A percentile compares a stretch with the other conserved stretches of the same genome.
phyloP scores from a whole-genome alignment of 2,797 vertebrate species.

The Hyperoplus immaculatus region DNA sequence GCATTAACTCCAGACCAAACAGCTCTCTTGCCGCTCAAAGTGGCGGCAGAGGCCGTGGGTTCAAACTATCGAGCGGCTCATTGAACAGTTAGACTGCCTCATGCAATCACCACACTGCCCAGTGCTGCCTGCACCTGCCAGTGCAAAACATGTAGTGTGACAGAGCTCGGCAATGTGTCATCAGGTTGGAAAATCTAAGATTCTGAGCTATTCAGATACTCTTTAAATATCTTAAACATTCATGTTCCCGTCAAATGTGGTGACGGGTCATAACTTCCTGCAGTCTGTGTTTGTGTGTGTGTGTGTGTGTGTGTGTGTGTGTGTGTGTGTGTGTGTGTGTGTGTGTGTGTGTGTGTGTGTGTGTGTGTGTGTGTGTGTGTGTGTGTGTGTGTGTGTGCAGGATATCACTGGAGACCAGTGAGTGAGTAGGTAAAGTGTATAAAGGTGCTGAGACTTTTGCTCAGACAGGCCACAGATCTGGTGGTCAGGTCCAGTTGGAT shows the following conservation, averaged over 20 bases:
- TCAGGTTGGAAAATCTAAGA: constrained; percentile 61
- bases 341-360: neutral
- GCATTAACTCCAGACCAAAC: constrained; percentile 64
- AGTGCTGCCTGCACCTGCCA: constrained; percentile 31
- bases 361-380: constrained; percentile 27
- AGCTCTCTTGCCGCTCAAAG: constrained; percentile 51
- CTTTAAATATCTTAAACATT: constrained; percentile 73
- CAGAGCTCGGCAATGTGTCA: constrained; percentile 63
- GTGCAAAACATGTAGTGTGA: constrained; percentile 17
- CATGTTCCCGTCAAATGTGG: constrained; percentile 49
- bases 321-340: constrained; percentile 17
- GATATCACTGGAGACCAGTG: constrained; percentile 56
- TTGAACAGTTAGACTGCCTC: constrained; percentile 52
- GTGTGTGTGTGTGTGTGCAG: constrained; percentile 27
- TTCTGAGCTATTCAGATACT: constrained; percentile 58
- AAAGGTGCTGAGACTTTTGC: constrained; percentile 68
- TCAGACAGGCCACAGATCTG: constrained; percentile 66
- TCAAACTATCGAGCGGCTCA: constrained; percentile 63
- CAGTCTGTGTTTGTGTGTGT: constrained; percentile 45
- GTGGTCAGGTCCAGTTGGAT: constrained; percentile 54
- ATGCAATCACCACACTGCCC: constrained; percentile 51
- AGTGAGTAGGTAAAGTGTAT: constrained; percentile 56
- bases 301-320: too few species aligned
- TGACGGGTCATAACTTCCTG: constrained; percentile 58
- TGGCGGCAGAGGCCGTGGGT: constrained; percentile 46